These are phyloP conservation scores for Charadrius vociferus DNA, from an alignment of 2,113 vertebrate species.

Conservation along the genomic window DNA sequence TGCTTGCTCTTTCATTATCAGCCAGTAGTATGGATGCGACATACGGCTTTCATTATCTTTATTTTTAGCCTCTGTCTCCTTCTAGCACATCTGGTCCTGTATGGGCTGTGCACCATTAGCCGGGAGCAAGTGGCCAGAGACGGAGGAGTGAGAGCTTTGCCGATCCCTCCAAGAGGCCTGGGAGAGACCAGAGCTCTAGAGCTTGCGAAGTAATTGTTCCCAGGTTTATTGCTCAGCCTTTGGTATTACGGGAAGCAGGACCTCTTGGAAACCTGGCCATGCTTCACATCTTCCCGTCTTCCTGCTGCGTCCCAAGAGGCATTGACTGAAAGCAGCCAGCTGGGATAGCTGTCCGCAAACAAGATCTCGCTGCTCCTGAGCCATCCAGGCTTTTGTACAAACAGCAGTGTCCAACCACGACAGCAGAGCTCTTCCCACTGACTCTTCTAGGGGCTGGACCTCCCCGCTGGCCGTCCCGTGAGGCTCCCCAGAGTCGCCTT, in stretches of 20 bases:
- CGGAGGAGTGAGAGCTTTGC: background rate
- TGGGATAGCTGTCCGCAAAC: background rate
- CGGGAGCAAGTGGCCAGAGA: background rate
- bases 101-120: background rate
- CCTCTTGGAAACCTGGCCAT: background rate
- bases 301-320: background rate
- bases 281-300: background rate
- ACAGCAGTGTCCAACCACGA: background rate
- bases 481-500: background rate
- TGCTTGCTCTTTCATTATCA: background rate
- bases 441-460: background rate
- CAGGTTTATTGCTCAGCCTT: background rate
- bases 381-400: background rate
- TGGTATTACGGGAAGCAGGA: background rate
- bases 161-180: background rate
- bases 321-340: background rate
- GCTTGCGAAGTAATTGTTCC: background rate
- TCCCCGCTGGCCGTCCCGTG: background rate
- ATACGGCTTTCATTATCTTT: background rate
- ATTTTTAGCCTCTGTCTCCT: constrained; percentile 30
- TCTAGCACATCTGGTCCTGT: constrained; percentile 1
- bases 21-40: background rate
- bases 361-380: background rate
- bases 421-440: background rate
- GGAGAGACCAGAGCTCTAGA: background rate